Base-by-base conservation (phyloP, 1,140 invertebrate genomes). In the Oryzaephilus surinamensis region DNA sequence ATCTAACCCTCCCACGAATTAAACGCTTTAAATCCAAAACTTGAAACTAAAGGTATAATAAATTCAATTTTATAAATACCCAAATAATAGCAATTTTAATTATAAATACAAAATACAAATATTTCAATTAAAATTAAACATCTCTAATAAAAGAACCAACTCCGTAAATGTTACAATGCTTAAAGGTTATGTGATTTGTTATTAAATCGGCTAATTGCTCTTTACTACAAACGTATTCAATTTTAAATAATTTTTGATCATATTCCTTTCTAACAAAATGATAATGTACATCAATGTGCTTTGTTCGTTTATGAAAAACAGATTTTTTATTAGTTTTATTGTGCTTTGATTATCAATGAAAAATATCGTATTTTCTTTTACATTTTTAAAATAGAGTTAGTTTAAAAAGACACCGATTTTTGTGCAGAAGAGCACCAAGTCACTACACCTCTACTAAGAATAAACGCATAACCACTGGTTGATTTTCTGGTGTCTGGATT, bases 341-440 rank as follows among this genome's bases (percentile, higher is more conserved):
- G 53, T 40, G 41, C 47, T 54, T 30, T 59, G 53, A 37, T 55
- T 60, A 32, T 60, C 57, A 13, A 51, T 31, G 42, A 21, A 58
- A 52, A 41, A 39, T 63, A 21, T 56, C 3, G 26, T 14, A 30
- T 16, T 30, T 18, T 41, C 13, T 8, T 8, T 4, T 10, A 11
- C 20, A 13, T 5, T 23, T n/a, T n/a, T n/a, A n/a, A n/a, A n/a
- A n/a, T n/a, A n/a, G n/a, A n/a, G n/a, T n/a, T n/a, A 8, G 63
- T 61, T 1, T 52, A 58, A 2, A 56, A 29, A 14, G 55, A 38
- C 21, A 53, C 43, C 17, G 28, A 52, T 2, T 38, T 34, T 48
- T 70, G 65, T 43, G 51, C 56, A 15, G 53, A 48, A 24, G 42
- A 53, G 7, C 26, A 44, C 65, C 62, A 68, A 5, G 52, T 33